Evolutionary conservation across 2,888 invertebrate genomes (phyloP), one percentile per base, ranked within the genome.

Genomic region (Andrena minutula): DNA sequence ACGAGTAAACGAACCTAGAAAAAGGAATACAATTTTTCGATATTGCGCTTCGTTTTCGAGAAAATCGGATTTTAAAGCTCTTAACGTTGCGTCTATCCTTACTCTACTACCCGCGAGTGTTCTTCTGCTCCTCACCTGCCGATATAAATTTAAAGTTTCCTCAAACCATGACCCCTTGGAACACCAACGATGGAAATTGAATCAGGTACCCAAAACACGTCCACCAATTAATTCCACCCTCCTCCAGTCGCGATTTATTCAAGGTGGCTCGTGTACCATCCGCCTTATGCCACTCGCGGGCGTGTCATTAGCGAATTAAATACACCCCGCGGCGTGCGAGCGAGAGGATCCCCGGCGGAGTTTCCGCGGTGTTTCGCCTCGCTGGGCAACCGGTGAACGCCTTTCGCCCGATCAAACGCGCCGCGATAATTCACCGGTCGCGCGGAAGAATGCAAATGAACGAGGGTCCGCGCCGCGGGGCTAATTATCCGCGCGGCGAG

Each of bases 401-500:
- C 73, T 83, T 83, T 76, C 83, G 69, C 69, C 66, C 65, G 83
- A 72, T 76, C 72, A 58, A 72, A 56, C 63, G 26, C 1, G 23
- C 53, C 49, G 32, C 66, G 20, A 56, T 30, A 30, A 10, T 32
- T 47, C 63, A 10, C 12, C 28, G 26, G 53, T 23, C 16, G 30
- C 64, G 30, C 64, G 73, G 69, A 79, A 74, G 70, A 84, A 83
- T 68, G 74, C 76, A 58, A 79, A 76, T 60, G 73, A 79, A 78
- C 63, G 72, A 75, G 61, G 35, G 66, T 23, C 63, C 56, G 56
- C 23, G 56, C 56, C 56, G 56, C 23, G 65, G 64, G 32, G 53
- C 58, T 84, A 83, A 84, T 84, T 84, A 83, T 71, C 70, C 58
- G 41, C 47, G 69, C 70, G 70, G 69, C 70, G 70, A 60, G 53